Evolutionary conservation across 2,888 invertebrate genomes (phyloP).

Genomic region (Hanleya hanleyi): DNA sequence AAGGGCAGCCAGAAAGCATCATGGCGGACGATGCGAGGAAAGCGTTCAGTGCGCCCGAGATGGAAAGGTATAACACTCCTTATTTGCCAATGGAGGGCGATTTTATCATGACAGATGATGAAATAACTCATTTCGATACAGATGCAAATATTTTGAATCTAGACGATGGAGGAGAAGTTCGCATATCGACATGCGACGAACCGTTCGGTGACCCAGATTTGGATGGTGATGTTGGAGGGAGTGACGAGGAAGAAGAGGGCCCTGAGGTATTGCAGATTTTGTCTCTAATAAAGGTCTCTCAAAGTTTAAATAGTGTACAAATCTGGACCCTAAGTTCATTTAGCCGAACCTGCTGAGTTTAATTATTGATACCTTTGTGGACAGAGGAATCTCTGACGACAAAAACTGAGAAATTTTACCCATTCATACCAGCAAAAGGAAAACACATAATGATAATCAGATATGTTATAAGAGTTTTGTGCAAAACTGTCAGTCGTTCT

Average conservation of each 20-base stretch:
- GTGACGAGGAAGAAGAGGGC: slow-evolving; percentile 48
- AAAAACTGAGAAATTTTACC: too few relatives aligned
- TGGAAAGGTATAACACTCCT: slow-evolving; percentile 14
- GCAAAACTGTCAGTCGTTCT: too few relatives aligned
- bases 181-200: slow-evolving; percentile 37
- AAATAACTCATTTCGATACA: slow-evolving; percentile 46
- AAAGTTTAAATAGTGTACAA: too few relatives aligned
- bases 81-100: slow-evolving; percentile 26
- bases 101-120: slow-evolving; percentile 42
- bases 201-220: slow-evolving; percentile 23
- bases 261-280: too few relatives aligned
- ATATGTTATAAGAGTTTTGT: too few relatives aligned
- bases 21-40: slow-evolving; percentile 48
- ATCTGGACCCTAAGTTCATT: too few relatives aligned
- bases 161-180: slow-evolving; percentile 46
- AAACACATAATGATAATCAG: too few relatives aligned
- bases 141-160: slow-evolving; percentile 61
- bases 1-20: not conserved
- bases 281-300: too few relatives aligned
- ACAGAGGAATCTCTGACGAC: too few relatives aligned
- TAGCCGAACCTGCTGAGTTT: too few relatives aligned
- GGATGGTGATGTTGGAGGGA: slow-evolving; percentile 34
- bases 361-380: too few relatives aligned
- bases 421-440: too few relatives aligned
- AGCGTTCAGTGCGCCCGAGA: slow-evolving; percentile 6